Evolutionary conservation across 2,888 invertebrate genomes (phyloP), one percentile per base, ranked within the genome.

Genomic region (Cacoxenus indagator): DNA sequence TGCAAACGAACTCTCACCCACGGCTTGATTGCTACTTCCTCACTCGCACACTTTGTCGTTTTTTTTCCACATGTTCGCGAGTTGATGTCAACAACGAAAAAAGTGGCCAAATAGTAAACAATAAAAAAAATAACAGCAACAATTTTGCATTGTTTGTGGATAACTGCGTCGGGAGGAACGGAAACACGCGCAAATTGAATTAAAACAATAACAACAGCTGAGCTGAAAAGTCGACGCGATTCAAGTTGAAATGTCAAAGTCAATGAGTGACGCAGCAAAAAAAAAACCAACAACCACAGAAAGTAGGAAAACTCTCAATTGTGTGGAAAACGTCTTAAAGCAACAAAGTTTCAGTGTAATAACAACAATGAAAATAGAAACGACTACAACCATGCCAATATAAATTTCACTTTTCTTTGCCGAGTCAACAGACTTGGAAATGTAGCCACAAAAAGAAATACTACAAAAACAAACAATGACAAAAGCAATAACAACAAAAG

Each of bases 211-310:
- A 48, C 14, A 48, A 17, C 48, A 17, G 19, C 48, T 37, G 37
- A 37, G 19, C 48, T 51, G 19, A 51, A 37, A 37, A 51, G 9
- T 22, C 75, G 70, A 73, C 68, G 64, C 17, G 64, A 70, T 31
- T 69, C 69, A 82, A 74, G 80, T 81, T 83, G 82, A 81, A 81
- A 82, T 83, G 80, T 81, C 80, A 81, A 81, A 83, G 80, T 81
- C 80, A 81, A 81, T 78, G 83, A 78, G 77, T 68, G 70, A 70
- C 61, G 65, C 64, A 71, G 72, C 69, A 72, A 71, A 48, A 48
- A 19, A 4, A 67, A 14, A 68, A 70, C 26, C 67, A 55, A 48
- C 65, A 68, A 67, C 64, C 67, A 67, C 65, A 73, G 66, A 61
- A 72, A 65, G 65, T 68, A 26, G 68, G 59, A 70, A 73, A 37